phyloP scores from a whole-genome alignment of 2,888 invertebrate genomes.

The Stegophylla sp. region DNA sequence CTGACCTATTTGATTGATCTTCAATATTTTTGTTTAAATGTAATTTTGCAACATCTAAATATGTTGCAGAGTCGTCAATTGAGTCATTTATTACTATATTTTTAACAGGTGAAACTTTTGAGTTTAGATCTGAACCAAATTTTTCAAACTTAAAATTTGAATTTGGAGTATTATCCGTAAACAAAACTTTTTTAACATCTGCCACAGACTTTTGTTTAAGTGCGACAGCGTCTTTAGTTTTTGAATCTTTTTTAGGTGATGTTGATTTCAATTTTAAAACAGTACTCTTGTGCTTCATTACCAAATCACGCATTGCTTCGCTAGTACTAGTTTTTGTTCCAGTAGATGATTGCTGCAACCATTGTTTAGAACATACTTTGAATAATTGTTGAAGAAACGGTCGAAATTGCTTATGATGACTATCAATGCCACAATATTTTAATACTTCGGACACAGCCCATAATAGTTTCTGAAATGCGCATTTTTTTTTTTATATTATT shows the following conservation, averaged over 20 bases:
- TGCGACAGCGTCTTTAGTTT: slow-evolving; percentile 12
- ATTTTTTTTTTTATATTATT: background rate
- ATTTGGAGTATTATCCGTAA: slow-evolving; percentile 24
- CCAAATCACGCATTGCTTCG: slow-evolving; percentile 46
- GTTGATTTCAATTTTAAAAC: slow-evolving; percentile 39
- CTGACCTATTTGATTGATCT: background rate
- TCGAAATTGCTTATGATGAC: slow-evolving; percentile 76
- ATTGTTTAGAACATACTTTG: slow-evolving; percentile 59
- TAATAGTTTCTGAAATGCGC: slow-evolving; percentile 72
- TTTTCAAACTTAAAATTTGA: slow-evolving; percentile 34
- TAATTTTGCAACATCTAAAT: slow-evolving; percentile 21
- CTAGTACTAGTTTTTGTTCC: slow-evolving; percentile 47
- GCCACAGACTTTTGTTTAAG: slow-evolving; percentile 43
- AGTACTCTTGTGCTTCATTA: slow-evolving; percentile 49
- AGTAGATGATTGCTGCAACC: slow-evolving; percentile 47
- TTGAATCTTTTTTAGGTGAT: slow-evolving; percentile 7
- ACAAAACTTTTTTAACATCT: slow-evolving; percentile 54
- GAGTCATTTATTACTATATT: background rate
- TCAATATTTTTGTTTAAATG: background rate
- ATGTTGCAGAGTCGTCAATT: background rate
- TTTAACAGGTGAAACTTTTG: slow-evolving; percentile 2
- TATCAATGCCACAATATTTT: slow-evolving; percentile 74
- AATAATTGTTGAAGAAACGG: slow-evolving; percentile 72
- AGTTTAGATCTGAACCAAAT: slow-evolving; percentile 5
- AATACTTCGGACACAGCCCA: slow-evolving; percentile 84